Percentiles rank a stretch among this genome's conserved stretches.
Evolutionary conservation across 2,797 vertebrate species (phyloP).

Genomic region (Cygnus olor): DNA sequence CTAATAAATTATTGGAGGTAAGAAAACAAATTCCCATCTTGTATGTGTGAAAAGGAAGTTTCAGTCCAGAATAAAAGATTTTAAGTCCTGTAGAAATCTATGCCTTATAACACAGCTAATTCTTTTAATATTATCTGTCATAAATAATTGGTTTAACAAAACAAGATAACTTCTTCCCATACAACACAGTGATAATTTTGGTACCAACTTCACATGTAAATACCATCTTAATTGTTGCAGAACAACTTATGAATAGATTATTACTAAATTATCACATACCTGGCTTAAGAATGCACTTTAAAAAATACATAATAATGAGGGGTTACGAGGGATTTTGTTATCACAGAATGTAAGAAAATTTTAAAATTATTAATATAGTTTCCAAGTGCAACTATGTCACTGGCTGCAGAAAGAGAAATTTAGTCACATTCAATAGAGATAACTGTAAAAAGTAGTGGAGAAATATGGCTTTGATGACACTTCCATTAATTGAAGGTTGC

Average conservation of each 20-base stretch:
- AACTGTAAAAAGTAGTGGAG: slow-evolving; percentile 34
- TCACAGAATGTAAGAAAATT: background rate
- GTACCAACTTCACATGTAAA: background rate
- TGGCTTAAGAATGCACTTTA: background rate
- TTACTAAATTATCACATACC: background rate
- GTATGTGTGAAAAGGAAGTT: background rate
- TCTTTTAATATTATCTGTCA: background rate
- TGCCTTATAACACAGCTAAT: background rate
- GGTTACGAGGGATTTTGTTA: slow-evolving; percentile 1
- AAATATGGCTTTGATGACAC: slow-evolving; percentile 63
- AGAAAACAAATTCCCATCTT: background rate
- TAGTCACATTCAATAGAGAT: slow-evolving; percentile 32
- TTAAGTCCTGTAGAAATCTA: background rate
- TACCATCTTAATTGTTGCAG: background rate
- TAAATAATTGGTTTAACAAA: background rate
- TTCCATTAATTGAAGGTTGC: slow-evolving; percentile 71
- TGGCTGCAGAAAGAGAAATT: slow-evolving; percentile 14
- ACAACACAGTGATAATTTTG: background rate
- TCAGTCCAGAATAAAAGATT: background rate
- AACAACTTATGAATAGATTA: background rate
- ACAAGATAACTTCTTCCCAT: background rate
- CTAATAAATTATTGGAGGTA: background rate
- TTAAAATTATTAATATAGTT: background rate
- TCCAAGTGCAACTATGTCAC: background rate
- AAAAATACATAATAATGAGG: background rate